phyloP scores from a whole-genome alignment of 2,888 invertebrate species.

The Orthosia gothica region DNA sequence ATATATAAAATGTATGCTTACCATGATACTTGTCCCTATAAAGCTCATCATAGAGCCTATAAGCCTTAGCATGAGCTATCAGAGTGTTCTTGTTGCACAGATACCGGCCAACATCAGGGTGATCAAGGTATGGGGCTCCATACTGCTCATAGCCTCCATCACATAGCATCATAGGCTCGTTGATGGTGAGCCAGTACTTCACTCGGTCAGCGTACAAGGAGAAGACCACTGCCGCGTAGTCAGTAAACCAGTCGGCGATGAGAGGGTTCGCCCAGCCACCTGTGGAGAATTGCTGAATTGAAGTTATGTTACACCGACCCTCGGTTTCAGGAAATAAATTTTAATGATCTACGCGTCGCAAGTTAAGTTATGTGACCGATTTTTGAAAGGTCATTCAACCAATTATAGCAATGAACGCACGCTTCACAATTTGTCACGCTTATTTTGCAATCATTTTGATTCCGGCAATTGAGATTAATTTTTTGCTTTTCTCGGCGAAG shows the following conservation, averaged over 20 bases:
- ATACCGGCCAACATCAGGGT: constrained; percentile 42
- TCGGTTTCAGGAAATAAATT: too few relatives aligned
- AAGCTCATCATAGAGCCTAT: constrained; percentile 89
- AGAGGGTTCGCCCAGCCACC: constrained; percentile 93
- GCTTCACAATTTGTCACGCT: too few relatives aligned
- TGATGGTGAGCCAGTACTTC: constrained; percentile 93
- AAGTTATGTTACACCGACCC: not conserved
- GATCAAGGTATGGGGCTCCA: constrained; percentile 53
- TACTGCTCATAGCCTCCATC: constrained; percentile 42
- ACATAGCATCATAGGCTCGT: constrained; percentile 90
- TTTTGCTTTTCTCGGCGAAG: too few relatives aligned
- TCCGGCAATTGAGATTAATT: too few relatives aligned
- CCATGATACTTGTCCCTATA: constrained; percentile 88
- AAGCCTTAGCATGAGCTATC: constrained; percentile 92
- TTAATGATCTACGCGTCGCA: too few relatives aligned
- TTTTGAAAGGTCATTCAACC: too few relatives aligned
- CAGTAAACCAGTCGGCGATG: constrained; percentile 90
- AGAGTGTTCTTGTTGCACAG: constrained; percentile 90
- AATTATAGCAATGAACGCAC: too few relatives aligned
- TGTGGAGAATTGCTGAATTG: constrained; percentile 42
- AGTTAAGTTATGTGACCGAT: too few relatives aligned
- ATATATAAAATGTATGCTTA: constrained; percentile 46
- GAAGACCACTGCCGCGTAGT: constrained; percentile 91
- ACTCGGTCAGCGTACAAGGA: constrained; percentile 91
- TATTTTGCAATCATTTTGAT: too few relatives aligned